Conservation (phyloP, 2,797 vertebrate genomes). For the Chiropotes sagulatus region DNA sequence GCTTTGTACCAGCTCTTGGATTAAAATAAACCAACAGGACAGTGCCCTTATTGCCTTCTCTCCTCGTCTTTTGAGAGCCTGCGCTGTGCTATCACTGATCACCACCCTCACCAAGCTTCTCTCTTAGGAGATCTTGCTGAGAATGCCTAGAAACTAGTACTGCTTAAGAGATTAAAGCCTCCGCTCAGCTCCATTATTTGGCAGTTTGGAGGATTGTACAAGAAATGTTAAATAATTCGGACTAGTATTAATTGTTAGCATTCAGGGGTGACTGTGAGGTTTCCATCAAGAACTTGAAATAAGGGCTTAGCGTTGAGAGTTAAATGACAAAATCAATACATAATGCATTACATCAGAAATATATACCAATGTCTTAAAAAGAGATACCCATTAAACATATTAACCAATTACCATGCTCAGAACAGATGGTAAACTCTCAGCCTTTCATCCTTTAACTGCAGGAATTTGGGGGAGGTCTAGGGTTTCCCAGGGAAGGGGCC, state of each 20-base stretch:
- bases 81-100: not conserved
- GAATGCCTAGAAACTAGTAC: not conserved
- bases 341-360: not conserved
- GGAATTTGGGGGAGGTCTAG: not conserved
- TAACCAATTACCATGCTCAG: not conserved
- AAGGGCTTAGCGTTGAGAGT: not conserved
- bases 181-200: not conserved
- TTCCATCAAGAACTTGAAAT: conserved; percentile 2
- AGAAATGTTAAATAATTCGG: not conserved
- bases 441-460: not conserved
- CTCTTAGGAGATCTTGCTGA: not conserved
- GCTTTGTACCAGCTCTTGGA: not conserved
- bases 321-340: not conserved
- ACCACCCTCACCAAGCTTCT: not conserved
- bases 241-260: not conserved
- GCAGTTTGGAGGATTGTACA: not conserved
- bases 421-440: not conserved
- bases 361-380: not conserved
- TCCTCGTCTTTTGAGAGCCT: not conserved
- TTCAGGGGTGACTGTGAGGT: not conserved
- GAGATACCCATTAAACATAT: not conserved
- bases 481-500: not conserved
- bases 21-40: not conserved
- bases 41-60: not conserved
- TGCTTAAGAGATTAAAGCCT: not conserved